Evolutionary conservation across 2,113 vertebrate genomes (phyloP).

Genomic region (Philantomba maxwellii): DNA sequence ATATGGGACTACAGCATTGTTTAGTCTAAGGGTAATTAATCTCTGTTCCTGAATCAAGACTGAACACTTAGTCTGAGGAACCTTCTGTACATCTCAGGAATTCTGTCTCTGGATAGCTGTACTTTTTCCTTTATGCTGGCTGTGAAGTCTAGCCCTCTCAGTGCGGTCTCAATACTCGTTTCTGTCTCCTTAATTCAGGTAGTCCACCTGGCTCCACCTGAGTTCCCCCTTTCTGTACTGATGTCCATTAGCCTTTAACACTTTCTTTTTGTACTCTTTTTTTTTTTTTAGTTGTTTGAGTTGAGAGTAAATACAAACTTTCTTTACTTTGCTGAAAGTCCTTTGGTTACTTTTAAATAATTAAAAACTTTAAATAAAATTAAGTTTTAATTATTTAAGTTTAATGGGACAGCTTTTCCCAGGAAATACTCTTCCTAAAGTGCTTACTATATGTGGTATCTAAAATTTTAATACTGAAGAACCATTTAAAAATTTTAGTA

Average conservation of each 20-base stretch:
- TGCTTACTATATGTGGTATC: neutral
- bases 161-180: neutral
- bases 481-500: neutral
- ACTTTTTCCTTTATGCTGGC: neutral
- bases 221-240: neutral
- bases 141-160: neutral
- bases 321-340: neutral
- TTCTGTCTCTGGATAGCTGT: neutral
- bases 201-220: neutral
- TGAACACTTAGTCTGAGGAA: neutral
- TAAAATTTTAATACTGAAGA: neutral
- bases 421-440: neutral
- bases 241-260: neutral
- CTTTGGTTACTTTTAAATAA: slow-evolving; percentile 17
- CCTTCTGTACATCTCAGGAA: neutral
- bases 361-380: slow-evolving; percentile 14
- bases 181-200: neutral
- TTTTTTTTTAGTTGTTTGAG: neutral
- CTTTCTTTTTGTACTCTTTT: neutral
- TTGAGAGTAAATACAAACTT: neutral
- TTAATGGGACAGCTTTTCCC: neutral
- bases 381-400: slow-evolving; percentile 23
- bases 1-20: neutral
- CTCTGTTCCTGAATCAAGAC: neutral
- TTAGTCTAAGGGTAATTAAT: neutral